Conservation (phyloP, 2,113 vertebrate species). For the Sylvia atricapilla region DNA sequence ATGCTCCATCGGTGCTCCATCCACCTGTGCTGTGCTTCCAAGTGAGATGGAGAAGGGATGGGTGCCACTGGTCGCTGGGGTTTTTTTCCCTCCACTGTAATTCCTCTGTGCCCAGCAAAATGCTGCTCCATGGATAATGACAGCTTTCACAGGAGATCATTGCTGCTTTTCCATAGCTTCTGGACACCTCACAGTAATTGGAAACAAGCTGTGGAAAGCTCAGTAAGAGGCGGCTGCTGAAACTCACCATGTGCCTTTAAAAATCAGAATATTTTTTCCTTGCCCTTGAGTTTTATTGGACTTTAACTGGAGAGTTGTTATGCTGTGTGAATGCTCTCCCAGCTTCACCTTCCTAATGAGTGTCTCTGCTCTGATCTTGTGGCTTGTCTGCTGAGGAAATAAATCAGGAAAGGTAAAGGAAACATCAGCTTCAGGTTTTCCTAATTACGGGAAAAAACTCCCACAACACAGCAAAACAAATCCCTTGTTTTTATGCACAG, state of each 20-base stretch:
- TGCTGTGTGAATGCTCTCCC: not conserved
- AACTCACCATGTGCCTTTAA: not conserved
- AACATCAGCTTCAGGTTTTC: not conserved
- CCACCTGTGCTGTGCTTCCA: not conserved
- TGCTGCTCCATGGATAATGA: not conserved
- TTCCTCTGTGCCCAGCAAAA: not conserved
- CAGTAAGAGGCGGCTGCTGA: not conserved
- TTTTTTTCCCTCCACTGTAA: not conserved
- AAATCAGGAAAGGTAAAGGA: not conserved
- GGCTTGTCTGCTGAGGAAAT: not conserved
- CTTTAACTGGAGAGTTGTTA: not conserved
- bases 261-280: not conserved
- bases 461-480: not conserved
- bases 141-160: not conserved
- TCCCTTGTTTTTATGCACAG: not conserved
- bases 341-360: not conserved
- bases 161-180: not conserved
- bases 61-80: too few relatives aligned
- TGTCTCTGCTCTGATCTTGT: not conserved
- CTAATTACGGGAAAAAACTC: not conserved
- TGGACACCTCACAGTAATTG: not conserved
- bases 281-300: not conserved
- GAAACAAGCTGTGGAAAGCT: conserved; percentile 14
- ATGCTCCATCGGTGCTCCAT: accelerated
- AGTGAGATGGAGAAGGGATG: not conserved